Evolutionary conservation across 2,113 vertebrate species (phyloP).

Genomic region (Scartelaos histophorus): DNA sequence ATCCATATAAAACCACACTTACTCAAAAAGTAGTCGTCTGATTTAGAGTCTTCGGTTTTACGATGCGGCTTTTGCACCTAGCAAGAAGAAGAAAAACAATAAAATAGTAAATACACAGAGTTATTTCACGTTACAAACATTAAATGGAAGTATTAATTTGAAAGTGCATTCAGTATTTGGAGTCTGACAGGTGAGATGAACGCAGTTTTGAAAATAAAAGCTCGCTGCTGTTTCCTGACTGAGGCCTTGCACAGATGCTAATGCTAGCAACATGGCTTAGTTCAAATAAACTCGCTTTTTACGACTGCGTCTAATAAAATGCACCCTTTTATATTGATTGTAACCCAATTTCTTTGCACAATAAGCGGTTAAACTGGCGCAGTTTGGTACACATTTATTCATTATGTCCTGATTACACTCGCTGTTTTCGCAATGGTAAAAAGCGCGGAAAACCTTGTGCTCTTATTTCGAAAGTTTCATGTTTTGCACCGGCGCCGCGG

Average conservation of each 20-base stretch:
- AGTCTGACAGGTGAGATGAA: conserved; percentile 42
- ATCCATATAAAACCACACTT: background rate
- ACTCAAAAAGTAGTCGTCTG: background rate
- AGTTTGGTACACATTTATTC: accelerated
- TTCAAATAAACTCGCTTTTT: conserved; percentile 3
- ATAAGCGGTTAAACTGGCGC: accelerated
- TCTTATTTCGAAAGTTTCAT: conserved; percentile 76
- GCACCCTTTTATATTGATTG: background rate
- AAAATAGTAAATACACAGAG: background rate
- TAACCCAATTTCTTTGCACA: background rate
- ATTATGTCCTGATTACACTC: background rate
- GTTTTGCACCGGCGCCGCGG: conserved; percentile 48
- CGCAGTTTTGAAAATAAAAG: conserved; percentile 74
- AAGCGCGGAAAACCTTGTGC: conserved; percentile 68
- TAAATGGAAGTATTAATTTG: background rate
- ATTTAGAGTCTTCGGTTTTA: background rate
- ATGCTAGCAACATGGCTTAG: conserved; percentile 36
- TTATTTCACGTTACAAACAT: background rate
- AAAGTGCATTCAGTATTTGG: conserved; percentile 20
- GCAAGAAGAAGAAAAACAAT: background rate
- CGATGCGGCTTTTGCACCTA: too few species aligned
- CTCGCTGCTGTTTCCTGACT: conserved; percentile 62
- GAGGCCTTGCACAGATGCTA: conserved; percentile 41
- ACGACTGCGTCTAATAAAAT: accelerated
- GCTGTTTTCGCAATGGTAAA: conserved; percentile 27